These are phyloP conservation scores for Lytechinus pictus DNA, from an alignment of 35 echinoderm and acorn worm species.

Conservation along the genomic window DNA sequence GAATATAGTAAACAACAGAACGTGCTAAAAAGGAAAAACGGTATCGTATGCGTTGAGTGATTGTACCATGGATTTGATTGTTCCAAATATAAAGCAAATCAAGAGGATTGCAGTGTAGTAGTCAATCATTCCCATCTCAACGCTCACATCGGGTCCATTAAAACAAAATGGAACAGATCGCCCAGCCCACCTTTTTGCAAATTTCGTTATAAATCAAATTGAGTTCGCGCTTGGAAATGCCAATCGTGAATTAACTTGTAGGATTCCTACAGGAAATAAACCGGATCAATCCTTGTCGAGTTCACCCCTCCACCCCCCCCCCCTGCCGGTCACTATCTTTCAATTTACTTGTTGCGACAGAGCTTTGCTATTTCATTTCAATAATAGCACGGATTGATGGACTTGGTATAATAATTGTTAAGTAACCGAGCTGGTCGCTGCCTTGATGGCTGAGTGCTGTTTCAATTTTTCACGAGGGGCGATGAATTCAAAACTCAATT, in stretches of 20 bases:
- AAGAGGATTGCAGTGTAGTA: neutral
- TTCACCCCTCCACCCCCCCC: too few relatives aligned
- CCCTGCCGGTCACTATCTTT: neutral
- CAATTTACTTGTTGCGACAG: neutral
- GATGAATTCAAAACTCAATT: neutral
- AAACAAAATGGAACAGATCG: neutral
- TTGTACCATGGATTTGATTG: neutral
- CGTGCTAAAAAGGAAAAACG: neutral
- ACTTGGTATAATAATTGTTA: neutral
- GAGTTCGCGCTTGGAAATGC: neutral
- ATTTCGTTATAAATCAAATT: neutral
- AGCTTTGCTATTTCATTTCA: neutral
- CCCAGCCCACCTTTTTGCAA: neutral
- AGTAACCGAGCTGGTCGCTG: neutral
- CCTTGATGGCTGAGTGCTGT: neutral
- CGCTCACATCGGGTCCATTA: neutral
- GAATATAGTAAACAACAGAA: neutral
- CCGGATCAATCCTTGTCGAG: neutral
- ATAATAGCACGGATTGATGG: neutral
- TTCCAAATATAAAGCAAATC: neutral
- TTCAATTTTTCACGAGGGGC: neutral
- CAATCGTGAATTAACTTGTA: neutral
- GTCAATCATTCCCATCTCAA: neutral
- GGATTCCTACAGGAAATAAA: neutral
- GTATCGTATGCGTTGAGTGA: neutral